These are phyloP conservation scores for Masnerella sp. DNA, from an alignment of 2,888 invertebrate genomes.

Conservation along the genomic window DNA sequence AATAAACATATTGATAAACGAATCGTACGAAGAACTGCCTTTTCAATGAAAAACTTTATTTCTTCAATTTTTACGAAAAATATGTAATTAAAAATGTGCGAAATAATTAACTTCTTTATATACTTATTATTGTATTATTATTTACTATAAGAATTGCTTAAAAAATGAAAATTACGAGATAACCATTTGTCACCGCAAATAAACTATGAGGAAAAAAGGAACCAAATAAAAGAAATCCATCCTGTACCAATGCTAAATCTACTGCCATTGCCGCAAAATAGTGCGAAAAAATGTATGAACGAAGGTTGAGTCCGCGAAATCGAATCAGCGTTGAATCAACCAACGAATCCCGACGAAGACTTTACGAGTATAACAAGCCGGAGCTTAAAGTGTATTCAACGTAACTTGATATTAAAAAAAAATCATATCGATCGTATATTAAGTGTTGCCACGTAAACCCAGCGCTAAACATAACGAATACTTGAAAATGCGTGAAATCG, in stretches of 20 bases:
- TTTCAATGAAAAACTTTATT: too few relatives aligned
- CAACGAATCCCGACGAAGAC: slow-evolving; percentile 33
- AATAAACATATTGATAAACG: too few relatives aligned
- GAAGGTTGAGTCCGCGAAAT: neutral
- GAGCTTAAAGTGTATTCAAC: slow-evolving; percentile 58
- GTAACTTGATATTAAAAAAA: slow-evolving; percentile 59
- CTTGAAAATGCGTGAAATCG: slow-evolving; percentile 31
- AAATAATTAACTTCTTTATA: too few relatives aligned
- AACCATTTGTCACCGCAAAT: too few relatives aligned
- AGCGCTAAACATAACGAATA: slow-evolving; percentile 34
- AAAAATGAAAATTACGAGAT: too few relatives aligned
- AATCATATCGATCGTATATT: slow-evolving; percentile 62
- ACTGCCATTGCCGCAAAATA: slow-evolving; percentile 8
- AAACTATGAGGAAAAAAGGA: too few relatives aligned
- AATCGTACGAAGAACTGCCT: too few relatives aligned
- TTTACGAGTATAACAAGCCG: slow-evolving; percentile 41
- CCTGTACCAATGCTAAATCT: neutral
- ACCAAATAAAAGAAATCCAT: too few relatives aligned
- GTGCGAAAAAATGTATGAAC: neutral
- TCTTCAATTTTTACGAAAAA: too few relatives aligned
- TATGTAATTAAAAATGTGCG: too few relatives aligned
- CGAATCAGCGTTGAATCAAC: neutral
- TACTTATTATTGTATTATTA: too few relatives aligned
- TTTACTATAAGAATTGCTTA: too few relatives aligned
- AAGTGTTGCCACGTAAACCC: slow-evolving; percentile 59